Percentiles rank a stretch among this genome's conserved stretches.
These are phyloP conservation scores for Resseliella maxima DNA, from an alignment of 2,888 invertebrate species.

Conservation along the genomic window DNA sequence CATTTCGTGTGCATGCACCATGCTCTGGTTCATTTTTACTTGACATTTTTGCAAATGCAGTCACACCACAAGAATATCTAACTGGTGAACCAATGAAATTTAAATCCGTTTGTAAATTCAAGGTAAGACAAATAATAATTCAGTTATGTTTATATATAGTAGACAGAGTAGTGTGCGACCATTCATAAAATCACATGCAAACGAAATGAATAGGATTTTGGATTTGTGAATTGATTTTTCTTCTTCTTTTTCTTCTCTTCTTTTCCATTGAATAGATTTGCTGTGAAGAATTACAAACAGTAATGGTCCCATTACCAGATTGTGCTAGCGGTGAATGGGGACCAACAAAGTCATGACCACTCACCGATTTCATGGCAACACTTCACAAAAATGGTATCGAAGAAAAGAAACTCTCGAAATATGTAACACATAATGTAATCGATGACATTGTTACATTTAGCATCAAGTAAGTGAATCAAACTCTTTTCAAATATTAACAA, in stretches of 20 bases:
- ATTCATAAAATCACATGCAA: no score
- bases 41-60: slow-evolving; percentile 98
- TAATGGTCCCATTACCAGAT: slow-evolving; percentile 98
- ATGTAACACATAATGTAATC: slow-evolving; percentile 84
- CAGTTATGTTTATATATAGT: not conserved
- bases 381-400: slow-evolving; percentile 96
- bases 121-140: slow-evolving; percentile 69
- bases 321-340: slow-evolving; percentile 99
- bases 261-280: no score
- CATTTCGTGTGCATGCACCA: slow-evolving; percentile 98
- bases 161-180: no score
- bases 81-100: slow-evolving; percentile 99
- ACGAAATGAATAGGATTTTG: no score
- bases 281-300: slow-evolving; percentile 93
- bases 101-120: slow-evolving; percentile 97
- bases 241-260: no score
- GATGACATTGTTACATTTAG: slow-evolving; percentile 90
- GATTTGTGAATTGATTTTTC: no score
- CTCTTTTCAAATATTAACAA: no score
- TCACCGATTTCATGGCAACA: slow-evolving; percentile 98
- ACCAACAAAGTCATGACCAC: slow-evolving; percentile 94
- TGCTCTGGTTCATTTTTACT: slow-evolving; percentile 93
- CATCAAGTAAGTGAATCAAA: slow-evolving; percentile 79
- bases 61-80: slow-evolving; percentile 93
- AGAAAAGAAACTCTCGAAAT: slow-evolving; percentile 91